These are phyloP conservation scores for Himalopsyche anomala DNA, from an alignment of 2,888 invertebrate genomes.

Conservation along the genomic window DNA sequence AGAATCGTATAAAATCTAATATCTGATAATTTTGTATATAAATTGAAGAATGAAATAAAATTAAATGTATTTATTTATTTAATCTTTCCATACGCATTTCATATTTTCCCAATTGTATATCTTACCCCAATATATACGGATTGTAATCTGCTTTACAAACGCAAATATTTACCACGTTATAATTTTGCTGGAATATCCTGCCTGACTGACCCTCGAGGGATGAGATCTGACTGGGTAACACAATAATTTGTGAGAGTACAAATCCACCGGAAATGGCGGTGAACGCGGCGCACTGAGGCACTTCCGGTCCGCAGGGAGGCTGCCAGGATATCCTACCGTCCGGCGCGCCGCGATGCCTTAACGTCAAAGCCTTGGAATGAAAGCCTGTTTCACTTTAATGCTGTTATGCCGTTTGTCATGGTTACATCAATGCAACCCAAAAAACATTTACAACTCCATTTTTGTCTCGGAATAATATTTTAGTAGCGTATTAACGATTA, in stretches of 20 bases:
- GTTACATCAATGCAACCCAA: neutral
- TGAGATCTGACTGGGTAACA: constrained; percentile 50
- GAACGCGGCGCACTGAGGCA: constrained; percentile 61
- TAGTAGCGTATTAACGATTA: no score
- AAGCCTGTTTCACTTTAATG: constrained; percentile 22
- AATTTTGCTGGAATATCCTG: constrained; percentile 21
- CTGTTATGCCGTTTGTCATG: constrained; percentile 28
- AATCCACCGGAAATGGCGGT: constrained; percentile 62
- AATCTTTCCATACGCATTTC: no score
- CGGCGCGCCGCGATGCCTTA: constrained; percentile 35
- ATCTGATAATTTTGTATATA: no score
- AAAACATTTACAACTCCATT: neutral
- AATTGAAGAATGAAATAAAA: no score
- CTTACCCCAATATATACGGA: neutral
- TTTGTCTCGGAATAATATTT: neutral
- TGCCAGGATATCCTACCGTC: constrained; percentile 52
- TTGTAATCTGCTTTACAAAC: neutral
- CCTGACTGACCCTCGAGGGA: constrained; percentile 42
- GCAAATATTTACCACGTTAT: constrained; percentile 20
- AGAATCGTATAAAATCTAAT: no score
- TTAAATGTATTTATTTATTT: no score
- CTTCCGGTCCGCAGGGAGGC: constrained; percentile 60
- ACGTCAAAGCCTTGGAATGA: constrained; percentile 49
- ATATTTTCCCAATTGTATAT: no score
- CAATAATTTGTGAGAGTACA: constrained; percentile 63